Conservation (phyloP, 2,797 vertebrate species). For the Microctenopoma steveboyesi region DNA sequence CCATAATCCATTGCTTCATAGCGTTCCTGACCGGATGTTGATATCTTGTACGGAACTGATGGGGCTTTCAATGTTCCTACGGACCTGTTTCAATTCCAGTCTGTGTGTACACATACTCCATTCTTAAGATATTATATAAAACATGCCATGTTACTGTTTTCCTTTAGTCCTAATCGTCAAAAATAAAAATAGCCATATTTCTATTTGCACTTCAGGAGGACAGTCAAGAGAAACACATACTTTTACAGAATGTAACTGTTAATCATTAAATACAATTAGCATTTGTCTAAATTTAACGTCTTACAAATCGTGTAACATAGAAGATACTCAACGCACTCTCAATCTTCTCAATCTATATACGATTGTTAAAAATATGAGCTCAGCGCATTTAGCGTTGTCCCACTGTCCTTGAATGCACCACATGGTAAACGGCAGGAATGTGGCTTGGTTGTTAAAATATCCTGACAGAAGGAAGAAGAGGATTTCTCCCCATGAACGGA, state of each 20-base stretch:
- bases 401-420: constrained; percentile 49
- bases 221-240: neutral
- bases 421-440: constrained; percentile 52
- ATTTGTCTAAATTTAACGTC: neutral
- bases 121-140: neutral
- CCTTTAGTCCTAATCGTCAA: fast-evolving
- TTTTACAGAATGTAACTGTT: neutral
- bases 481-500: constrained; percentile 51
- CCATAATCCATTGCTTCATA: constrained; percentile 63
- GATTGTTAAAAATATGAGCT: neutral
- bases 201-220: neutral
- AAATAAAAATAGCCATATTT: neutral
- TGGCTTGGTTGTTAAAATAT: constrained; percentile 41
- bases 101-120: neutral
- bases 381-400: neutral
- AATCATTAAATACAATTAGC: neutral
- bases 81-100: neutral
- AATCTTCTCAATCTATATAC: neutral
- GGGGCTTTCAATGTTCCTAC: constrained; percentile 23
- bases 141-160: neutral
- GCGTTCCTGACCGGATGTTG: constrained; percentile 77
- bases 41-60: constrained; percentile 47
- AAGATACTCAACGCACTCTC: neutral
- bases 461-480: constrained; percentile 51
- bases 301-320: fast-evolving